phyloP scores from a whole-genome alignment of 2,113 vertebrate genomes.

The Otis tarda region DNA sequence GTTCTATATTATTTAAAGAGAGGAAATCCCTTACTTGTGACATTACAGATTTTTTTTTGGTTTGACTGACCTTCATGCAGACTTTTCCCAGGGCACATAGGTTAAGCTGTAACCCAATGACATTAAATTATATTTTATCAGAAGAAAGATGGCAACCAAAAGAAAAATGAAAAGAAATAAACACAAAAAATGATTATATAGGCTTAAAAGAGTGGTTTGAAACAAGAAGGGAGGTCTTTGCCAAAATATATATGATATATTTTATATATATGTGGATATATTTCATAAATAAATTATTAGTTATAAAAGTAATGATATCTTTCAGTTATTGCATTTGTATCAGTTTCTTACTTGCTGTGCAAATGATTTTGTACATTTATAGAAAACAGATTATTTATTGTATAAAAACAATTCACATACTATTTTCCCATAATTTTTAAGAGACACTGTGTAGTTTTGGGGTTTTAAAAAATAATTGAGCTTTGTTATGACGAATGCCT shows the following conservation, averaged over 20 bases:
- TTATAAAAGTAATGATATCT: slow-evolving; percentile 26
- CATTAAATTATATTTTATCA: not conserved
- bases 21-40: not conserved
- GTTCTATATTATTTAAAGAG: slow-evolving; percentile 49
- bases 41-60: not conserved
- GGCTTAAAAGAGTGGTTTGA: not conserved
- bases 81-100: not conserved
- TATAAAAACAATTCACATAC: slow-evolving; percentile 13
- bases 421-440: not conserved
- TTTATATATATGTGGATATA: slow-evolving; percentile 65
- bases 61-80: not conserved
- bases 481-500: not conserved
- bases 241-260: slow-evolving; percentile 51
- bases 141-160: not conserved
- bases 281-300: slow-evolving; percentile 71
- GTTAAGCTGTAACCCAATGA: not conserved
- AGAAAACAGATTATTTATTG: slow-evolving; percentile 73
- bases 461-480: not conserved
- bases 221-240: slow-evolving; percentile 27
- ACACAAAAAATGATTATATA: not conserved
- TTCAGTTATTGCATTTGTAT: slow-evolving; percentile 28
- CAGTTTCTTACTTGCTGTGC: slow-evolving; percentile 20
- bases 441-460: not conserved
- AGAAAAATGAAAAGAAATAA: not conserved
- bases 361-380: slow-evolving; percentile 48